A percentile compares a stretch with the other conserved stretches of the same genome.
These are phyloP conservation scores for Amblyteles armatorius DNA, from an alignment of 2,888 invertebrate species.

Conservation along the genomic window DNA sequence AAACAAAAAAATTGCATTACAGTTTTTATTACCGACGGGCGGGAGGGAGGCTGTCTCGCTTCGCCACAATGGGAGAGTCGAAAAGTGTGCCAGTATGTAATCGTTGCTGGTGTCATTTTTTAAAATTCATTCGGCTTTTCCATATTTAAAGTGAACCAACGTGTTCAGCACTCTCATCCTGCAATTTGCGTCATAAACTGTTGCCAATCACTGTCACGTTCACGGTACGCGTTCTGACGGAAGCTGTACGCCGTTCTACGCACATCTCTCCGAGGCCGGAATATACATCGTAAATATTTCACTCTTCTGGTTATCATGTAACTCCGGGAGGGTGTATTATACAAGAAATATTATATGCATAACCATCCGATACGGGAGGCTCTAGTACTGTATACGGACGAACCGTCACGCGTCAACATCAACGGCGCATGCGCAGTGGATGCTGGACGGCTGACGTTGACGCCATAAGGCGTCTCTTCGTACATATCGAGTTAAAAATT, in stretches of 20 bases:
- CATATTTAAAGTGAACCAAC: too few species aligned
- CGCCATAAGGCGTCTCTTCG: not conserved
- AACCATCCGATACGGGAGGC: not conserved
- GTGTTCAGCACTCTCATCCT: too few species aligned
- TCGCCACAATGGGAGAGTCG: too few species aligned
- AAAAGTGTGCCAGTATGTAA: too few species aligned
- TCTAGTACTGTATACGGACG: not conserved
- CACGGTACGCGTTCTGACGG: not conserved
- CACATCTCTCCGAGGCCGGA: not conserved
- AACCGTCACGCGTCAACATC: not conserved
- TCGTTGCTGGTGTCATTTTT: too few species aligned
- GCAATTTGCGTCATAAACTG: not conserved
- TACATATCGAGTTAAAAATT: not conserved
- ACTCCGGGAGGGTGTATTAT: not conserved
- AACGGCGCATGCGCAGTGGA: not conserved
- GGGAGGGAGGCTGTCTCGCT: too few species aligned
- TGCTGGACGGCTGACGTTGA: not conserved
- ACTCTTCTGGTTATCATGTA: not conserved
- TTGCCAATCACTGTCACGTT: conserved; percentile 18
- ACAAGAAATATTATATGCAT: not conserved
- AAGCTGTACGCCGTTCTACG: not conserved
- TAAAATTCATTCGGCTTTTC: too few species aligned
- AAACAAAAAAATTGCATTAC: too few species aligned
- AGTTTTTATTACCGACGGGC: too few species aligned
- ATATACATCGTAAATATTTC: conserved; percentile 9